phyloP scores from a whole-genome alignment of 2,113 vertebrate genomes.

The Helogale parvula region DNA sequence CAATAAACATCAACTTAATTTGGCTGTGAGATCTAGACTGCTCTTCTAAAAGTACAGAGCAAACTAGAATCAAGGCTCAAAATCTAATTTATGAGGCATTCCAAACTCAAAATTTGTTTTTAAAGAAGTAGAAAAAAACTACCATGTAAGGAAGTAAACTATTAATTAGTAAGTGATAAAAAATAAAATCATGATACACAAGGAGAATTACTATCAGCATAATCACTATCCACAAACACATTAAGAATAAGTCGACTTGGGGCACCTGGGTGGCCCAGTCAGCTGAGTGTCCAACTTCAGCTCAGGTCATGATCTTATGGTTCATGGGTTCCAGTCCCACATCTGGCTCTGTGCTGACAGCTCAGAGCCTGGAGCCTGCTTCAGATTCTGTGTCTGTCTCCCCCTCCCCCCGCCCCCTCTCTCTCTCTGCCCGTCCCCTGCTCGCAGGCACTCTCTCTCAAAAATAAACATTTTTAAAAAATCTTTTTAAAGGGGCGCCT shows the following conservation, averaged over 20 bases:
- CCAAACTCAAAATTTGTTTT: not conserved
- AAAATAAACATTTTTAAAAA: too few relatives aligned
- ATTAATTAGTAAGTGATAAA: slow-evolving; percentile 36
- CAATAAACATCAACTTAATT: slow-evolving; percentile 6
- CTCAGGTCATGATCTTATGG: too few relatives aligned
- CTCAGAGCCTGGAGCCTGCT: too few relatives aligned
- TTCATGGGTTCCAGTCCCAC: too few relatives aligned
- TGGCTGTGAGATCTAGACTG: not conserved
- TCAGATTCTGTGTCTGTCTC: too few relatives aligned
- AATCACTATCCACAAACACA: slow-evolving; percentile 35
- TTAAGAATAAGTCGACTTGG: not conserved
- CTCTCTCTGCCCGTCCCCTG: too few relatives aligned
- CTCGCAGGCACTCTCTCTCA: too few relatives aligned
- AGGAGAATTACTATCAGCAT: not conserved
- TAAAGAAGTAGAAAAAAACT: not conserved
- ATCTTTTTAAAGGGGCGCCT: too few relatives aligned
- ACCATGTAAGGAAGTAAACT: not conserved
- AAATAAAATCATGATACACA: slow-evolving; percentile 8
- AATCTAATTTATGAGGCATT: not conserved
- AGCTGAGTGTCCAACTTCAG: too few relatives aligned
- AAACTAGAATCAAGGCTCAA: slow-evolving; percentile 19
- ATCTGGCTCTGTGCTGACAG: too few relatives aligned
- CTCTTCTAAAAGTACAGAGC: not conserved
- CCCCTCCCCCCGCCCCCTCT: too few relatives aligned
- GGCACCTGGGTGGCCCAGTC: too few relatives aligned